Percentiles rank a stretch among this genome's conserved stretches.
Conservation (phyloP, 2,797 vertebrate species). For the Anomalospiza imberbis region DNA sequence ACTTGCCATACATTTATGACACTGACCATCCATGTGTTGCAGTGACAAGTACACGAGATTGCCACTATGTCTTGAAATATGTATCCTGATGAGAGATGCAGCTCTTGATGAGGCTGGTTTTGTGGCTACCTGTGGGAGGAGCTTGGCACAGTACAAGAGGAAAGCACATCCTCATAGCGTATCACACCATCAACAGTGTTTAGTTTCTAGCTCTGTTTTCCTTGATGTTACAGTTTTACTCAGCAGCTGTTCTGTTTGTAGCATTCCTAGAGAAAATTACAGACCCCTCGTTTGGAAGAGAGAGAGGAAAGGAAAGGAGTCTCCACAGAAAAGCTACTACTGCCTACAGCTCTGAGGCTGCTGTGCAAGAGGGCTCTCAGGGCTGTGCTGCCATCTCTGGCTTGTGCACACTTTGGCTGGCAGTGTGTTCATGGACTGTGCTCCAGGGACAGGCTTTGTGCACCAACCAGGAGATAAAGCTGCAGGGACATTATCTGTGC, state of each 20-base stretch:
- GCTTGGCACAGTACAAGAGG: not conserved
- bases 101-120: not conserved
- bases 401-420: not conserved
- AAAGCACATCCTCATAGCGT: accelerated
- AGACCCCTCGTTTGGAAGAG: not conserved
- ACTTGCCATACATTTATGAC: not conserved
- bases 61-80: not conserved
- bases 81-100: not conserved
- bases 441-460: not conserved
- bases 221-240: not conserved
- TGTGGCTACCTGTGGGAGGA: not conserved
- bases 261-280: not conserved
- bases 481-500: not conserved
- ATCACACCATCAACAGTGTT: not conserved
- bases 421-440: accelerated
- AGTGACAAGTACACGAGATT: not conserved
- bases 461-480: not conserved
- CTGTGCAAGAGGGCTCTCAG: not conserved
- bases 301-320: not conserved
- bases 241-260: not conserved
- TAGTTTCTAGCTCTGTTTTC: not conserved
- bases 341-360: not conserved
- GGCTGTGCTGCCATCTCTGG: not conserved
- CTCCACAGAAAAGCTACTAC: not conserved
- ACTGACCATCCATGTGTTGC: too few species aligned